Evolutionary conservation across 2,797 vertebrate species (phyloP), one percentile per base, ranked within the genome.

Genomic region (Microcaecilia unicolor): DNA sequence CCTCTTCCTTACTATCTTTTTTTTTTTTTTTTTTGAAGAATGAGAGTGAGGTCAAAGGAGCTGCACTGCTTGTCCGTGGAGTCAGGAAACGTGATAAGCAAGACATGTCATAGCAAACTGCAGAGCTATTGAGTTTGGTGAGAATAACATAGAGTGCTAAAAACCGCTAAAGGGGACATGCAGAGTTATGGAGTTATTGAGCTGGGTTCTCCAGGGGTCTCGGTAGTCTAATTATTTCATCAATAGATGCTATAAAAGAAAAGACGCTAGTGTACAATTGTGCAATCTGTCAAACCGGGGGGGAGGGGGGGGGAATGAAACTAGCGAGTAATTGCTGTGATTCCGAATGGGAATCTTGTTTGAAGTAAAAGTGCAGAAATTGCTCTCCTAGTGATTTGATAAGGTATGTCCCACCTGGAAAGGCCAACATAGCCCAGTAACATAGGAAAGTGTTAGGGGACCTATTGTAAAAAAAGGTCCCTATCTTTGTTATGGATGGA

Each of bases 21-120:
- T n/a, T n/a, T n/a, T n/a, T n/a, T n/a, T 58, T 63, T n/a, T n/a
- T n/a, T n/a, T n/a, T n/a, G 58, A 39, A 56, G 71, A 60, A 70
- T 40, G 44, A 56, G 10, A 4, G 34, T 44, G 34, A 64, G 58
- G 57, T 52, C 53, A 56, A 57, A 55, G 51, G 48, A 54, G 25
- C 26, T 31, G 33, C 48, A 47, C 61, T 56, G 52, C 41, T 35
- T 25, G 26, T n/a, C 10, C n/a, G 34, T 41, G 36, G 13, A 34
- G 61, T 57, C 36, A 36, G 59, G 51, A 66, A 50, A 58, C 3
- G 28, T 33, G 61, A 80, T 75, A 77, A 77, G 68, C n/a, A 51
- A 56, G 55, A 28, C 22, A 3, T 16, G 37, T 36, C 57, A 6
- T 32, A 45, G 48, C 34, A 47, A 56, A 18, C 41, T 40, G 20